Evolutionary conservation across 2,113 vertebrate genomes (phyloP), one percentile per base, ranked within the genome.

Genomic region (Oreochromis spilurus): DNA sequence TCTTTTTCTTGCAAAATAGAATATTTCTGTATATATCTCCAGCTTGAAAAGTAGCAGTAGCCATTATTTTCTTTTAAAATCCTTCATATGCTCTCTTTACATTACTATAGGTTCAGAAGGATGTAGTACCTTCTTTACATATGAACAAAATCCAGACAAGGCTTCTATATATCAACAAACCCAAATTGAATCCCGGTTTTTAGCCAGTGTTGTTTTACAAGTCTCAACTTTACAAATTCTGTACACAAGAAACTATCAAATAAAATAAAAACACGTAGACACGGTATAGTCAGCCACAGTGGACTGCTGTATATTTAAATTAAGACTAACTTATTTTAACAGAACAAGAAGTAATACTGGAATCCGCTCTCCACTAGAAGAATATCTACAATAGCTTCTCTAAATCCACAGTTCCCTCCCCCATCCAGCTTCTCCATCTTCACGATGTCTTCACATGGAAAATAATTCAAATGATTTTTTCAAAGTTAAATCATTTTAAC

Each of bases 371-470:
- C 97, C 96, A 96, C 97, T 98, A 92, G 94, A 97, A 96, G 93
- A 97, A 96, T 98, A 97, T 97, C 97, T 98, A 99, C 97, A 97
- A 96, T 97, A 98, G 97, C 97, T 96, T 97, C 87, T 98, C 97
- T 97, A 97, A 97, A 97, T 97, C 96, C 95, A 88, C 89, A 67
- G 31, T 82, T 92, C 93, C 92, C 91, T 87, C 89, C 89, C 91
- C 93, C 89, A 72, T 90, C 95, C 96, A 92, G 84, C 89, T 84
- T 94, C 90, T 96, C 96, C 95, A 95, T 94, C 96, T 84, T 95
- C 96, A 97, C 92, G 89, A 89, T 87, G 78, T 91, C 82, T 83
- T 93, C 83, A 89, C 40, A n/a, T 89, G 84, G 91, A 87, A 91
- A 88, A 55, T 86, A 91, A 48, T 26, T 95, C 92, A 90, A 84